These are phyloP conservation scores for Phasia obesa DNA, from an alignment of 2,888 invertebrate species.

Conservation along the genomic window DNA sequence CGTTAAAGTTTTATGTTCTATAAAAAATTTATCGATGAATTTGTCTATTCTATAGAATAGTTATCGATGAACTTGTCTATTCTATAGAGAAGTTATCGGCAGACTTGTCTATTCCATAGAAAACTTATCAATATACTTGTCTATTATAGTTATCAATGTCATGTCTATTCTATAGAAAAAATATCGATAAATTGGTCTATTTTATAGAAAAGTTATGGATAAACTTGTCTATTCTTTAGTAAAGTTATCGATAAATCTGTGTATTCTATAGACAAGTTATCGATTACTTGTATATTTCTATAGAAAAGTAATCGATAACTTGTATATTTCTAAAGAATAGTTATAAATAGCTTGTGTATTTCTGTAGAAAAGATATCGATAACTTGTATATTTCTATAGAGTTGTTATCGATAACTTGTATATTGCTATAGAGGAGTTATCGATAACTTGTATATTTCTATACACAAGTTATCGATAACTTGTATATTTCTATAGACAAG, in stretches of 20 bases:
- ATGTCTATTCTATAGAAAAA: neutral
- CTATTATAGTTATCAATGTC: too few relatives aligned
- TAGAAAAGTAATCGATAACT: neutral
- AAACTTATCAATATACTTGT: too few relatives aligned
- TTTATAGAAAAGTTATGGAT: neutral
- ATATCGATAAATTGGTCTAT: neutral
- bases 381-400: neutral
- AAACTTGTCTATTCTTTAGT: neutral
- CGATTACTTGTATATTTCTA: neutral
- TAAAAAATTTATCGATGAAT: neutral
- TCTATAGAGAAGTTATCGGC: neutral
- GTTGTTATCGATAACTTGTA: neutral
- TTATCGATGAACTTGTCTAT: too few relatives aligned
- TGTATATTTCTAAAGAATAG: neutral
- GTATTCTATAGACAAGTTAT: neutral
- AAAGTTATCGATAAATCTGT: neutral
- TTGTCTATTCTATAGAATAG: too few relatives aligned
- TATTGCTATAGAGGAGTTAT: slow-evolving; percentile 7
- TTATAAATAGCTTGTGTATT: neutral
- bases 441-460: neutral
- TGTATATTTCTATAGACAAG: neutral
- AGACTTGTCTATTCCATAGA: neutral
- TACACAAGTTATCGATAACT: neutral
- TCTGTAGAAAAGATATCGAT: neutral
- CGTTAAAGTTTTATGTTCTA: too few relatives aligned